Conservation (phyloP, 2,888 invertebrate genomes). For the Acheta domesticus region DNA sequence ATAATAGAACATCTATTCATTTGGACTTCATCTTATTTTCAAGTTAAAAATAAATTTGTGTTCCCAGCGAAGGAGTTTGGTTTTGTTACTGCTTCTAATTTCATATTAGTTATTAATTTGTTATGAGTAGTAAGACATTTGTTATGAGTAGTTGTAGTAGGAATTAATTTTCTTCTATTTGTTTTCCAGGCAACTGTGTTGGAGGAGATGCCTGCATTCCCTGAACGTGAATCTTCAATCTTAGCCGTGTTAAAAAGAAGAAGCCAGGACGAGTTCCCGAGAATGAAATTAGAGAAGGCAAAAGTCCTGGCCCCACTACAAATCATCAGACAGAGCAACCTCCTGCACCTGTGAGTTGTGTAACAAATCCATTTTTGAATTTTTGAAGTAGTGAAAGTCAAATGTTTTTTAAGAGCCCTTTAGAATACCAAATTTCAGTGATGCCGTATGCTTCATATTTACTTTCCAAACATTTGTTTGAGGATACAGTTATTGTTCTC, state of each 20-base stretch:
- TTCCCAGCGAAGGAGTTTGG: no score
- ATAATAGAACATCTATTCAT: no score
- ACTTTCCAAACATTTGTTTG: no score
- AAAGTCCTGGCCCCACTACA: conserved; percentile 62
- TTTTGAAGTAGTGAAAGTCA: conserved; percentile 27
- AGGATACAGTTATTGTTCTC: no score
- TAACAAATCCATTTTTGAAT: neutral
- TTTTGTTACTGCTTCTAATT: no score
- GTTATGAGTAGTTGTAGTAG: no score
- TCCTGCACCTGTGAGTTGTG: conserved; percentile 27
- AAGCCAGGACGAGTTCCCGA: conserved; percentile 93
- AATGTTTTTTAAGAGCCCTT: conserved; percentile 26
- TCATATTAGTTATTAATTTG: no score
- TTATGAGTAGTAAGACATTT: no score
- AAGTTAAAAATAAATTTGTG: no score
- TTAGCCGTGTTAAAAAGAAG: conserved; percentile 97
- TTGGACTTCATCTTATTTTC: no score
- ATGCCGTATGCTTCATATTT: no score
- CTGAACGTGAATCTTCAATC: conserved; percentile 96
- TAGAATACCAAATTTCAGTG: no score
- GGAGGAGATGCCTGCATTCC: conserved; percentile 99
- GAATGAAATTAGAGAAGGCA: conserved; percentile 76
- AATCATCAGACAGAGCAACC: conserved; percentile 34
- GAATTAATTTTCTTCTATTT: neutral
- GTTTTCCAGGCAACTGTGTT: conserved; percentile 78